Evolutionary conservation across 1,140 invertebrate species (phyloP).

Genomic region (Cherax destructor): DNA sequence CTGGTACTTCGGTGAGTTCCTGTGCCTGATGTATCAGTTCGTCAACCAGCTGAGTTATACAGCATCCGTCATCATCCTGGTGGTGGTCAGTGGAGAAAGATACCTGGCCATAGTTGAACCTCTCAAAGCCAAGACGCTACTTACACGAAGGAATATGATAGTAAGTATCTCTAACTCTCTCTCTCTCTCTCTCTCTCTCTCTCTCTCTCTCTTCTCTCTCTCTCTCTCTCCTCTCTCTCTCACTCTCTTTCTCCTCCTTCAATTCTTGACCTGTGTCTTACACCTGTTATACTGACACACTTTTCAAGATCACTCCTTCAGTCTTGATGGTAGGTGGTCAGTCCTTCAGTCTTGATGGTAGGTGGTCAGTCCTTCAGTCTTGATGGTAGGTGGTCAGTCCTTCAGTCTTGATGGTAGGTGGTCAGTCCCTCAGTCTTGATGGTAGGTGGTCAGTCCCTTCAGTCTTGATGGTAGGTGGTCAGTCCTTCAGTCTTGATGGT

Average conservation of each 20-base stretch:
- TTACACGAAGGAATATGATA: slow-evolving; percentile 67
- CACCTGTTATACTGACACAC: no score
- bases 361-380: no score
- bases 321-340: no score
- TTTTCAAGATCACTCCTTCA: no score
- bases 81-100: slow-evolving; percentile 87
- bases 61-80: slow-evolving; percentile 87
- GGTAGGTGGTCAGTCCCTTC: no score
- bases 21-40: slow-evolving; percentile 90
- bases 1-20: slow-evolving; percentile 86
- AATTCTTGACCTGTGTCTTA: not conserved
- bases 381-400: no score
- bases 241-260: slow-evolving; percentile 2
- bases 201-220: no score
- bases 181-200: not conserved
- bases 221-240: slow-evolving; percentile 5
- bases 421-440: no score
- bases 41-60: slow-evolving; percentile 87
- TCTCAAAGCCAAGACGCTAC: slow-evolving; percentile 55
- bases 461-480: no score
- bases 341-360: no score
- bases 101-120: slow-evolving; percentile 90
- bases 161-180: slow-evolving; percentile 40
- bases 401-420: no score
- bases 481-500: no score